Evolutionary conservation across 2,797 vertebrate genomes (phyloP).

Genomic region (Hyperoplus immaculatus): DNA sequence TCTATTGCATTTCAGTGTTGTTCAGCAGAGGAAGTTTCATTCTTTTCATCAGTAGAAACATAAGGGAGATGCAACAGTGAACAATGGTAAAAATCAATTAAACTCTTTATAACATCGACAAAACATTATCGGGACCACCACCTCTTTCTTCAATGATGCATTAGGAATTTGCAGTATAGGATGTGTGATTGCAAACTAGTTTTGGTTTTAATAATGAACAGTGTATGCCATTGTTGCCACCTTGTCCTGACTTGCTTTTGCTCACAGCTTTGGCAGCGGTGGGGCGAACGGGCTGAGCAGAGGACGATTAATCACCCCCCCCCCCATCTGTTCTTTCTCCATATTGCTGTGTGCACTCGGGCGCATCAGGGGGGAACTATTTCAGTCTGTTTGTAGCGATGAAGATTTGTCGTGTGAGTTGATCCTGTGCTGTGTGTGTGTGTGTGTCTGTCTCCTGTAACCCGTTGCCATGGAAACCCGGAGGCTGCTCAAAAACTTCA

Average conservation of each 20-base stretch:
- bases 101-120: too few relatives aligned
- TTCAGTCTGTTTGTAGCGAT: conserved; percentile 38
- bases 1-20: neutral
- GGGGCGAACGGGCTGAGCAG: neutral
- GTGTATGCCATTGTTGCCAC: neutral
- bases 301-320: conserved; percentile 28
- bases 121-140: too few relatives aligned
- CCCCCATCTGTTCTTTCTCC: conserved; percentile 33
- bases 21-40: neutral
- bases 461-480: conserved; percentile 61
- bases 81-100: too few relatives aligned
- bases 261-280: conserved; percentile 4
- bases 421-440: conserved; percentile 3
- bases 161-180: too few relatives aligned
- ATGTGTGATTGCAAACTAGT: too few relatives aligned
- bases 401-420: conserved; percentile 26
- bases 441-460: conserved; percentile 19
- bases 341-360: conserved; percentile 1
- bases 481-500: conserved; percentile 28
- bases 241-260: conserved; percentile 6
- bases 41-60: neutral
- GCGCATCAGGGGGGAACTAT: conserved; percentile 14
- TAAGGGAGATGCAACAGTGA: too few relatives aligned
- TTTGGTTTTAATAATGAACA: neutral
- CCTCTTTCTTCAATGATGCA: too few relatives aligned